Percentiles rank a stretch among this genome's conserved stretches.
Conservation (phyloP, 2,113 vertebrate genomes). For the Xiphias gladius region DNA sequence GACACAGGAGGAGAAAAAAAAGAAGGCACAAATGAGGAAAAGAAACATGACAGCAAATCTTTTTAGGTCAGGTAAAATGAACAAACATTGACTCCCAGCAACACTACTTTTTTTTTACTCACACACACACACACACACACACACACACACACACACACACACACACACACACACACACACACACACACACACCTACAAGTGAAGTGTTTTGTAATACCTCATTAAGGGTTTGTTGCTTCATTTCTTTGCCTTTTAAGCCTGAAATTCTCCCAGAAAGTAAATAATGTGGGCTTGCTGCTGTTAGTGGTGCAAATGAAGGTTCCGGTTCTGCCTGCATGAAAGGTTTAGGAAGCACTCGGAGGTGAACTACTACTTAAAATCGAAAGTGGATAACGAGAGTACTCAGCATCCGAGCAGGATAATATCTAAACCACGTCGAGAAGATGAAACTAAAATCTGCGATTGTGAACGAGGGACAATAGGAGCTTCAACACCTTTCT, state of each 20-base stretch:
- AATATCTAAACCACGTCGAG: too few species aligned
- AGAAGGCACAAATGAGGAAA: not conserved
- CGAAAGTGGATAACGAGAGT: not conserved
- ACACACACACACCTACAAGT: not conserved
- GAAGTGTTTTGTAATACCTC: conserved; percentile 4
- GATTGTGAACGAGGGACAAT: not conserved
- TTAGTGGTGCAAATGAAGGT: not conserved
- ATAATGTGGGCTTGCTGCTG: not conserved
- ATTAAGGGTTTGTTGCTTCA: not conserved
- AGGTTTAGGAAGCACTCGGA: not conserved
- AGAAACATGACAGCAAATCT: conserved; percentile 20
- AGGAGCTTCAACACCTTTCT: not conserved
- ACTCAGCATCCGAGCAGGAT: not conserved
- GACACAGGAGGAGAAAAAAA: conserved; percentile 24
- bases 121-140: conserved; percentile 13
- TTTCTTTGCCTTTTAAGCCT: not conserved
- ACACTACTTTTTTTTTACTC: not conserved
- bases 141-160: conserved; percentile 9
- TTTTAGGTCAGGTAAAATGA: conserved; percentile 25
- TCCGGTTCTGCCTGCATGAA: not conserved
- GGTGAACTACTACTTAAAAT: conserved; percentile 4
- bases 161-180: conserved; percentile 4
- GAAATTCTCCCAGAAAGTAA: conserved; percentile 1
- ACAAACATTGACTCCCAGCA: conserved; percentile 33
- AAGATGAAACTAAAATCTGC: conserved; percentile 3